These are phyloP conservation scores for Drosophila serrata DNA, from an alignment of 1,140 invertebrate species.

Conservation along the genomic window DNA sequence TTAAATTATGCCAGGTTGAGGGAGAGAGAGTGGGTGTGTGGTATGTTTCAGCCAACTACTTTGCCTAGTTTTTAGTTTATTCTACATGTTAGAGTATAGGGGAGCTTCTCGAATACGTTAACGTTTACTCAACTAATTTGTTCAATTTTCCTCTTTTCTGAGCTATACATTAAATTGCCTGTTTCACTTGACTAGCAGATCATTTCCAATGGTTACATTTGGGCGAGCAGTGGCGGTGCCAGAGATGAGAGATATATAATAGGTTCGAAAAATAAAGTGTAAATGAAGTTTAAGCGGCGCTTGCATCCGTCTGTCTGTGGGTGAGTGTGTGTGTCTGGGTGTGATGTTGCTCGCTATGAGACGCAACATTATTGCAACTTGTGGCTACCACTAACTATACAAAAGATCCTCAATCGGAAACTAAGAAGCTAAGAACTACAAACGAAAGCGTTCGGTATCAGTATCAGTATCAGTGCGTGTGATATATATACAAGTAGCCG, in stretches of 20 bases:
- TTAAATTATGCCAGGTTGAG: constrained; percentile 36
- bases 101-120: constrained; percentile 38
- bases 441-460: constrained; percentile 57
- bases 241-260: constrained; percentile 15
- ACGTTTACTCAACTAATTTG: constrained; percentile 51
- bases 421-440: constrained; percentile 54
- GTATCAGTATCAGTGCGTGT: constrained; percentile 46
- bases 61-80: constrained; percentile 24
- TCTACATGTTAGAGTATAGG: constrained; percentile 27
- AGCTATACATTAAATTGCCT: constrained; percentile 74
- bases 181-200: constrained; percentile 80
- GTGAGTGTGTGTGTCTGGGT: constrained; percentile 36
- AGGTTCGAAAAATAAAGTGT: constrained; percentile 12
- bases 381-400: constrained; percentile 80
- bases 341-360: constrained; percentile 78
- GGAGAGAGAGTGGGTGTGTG: background rate
- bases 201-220: constrained; percentile 53
- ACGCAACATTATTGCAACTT: constrained; percentile 82
- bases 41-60: constrained; percentile 27
- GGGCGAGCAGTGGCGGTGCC: constrained; percentile 26
- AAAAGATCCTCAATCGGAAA: constrained; percentile 63
- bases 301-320: constrained; percentile 16
- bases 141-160: constrained; percentile 55
- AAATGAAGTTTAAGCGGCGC: constrained; percentile 30
- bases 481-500: constrained; percentile 37